Evolutionary conservation across 2,113 vertebrate species (phyloP), one percentile per base, ranked within the genome.

Genomic region (Otus sunia): DNA sequence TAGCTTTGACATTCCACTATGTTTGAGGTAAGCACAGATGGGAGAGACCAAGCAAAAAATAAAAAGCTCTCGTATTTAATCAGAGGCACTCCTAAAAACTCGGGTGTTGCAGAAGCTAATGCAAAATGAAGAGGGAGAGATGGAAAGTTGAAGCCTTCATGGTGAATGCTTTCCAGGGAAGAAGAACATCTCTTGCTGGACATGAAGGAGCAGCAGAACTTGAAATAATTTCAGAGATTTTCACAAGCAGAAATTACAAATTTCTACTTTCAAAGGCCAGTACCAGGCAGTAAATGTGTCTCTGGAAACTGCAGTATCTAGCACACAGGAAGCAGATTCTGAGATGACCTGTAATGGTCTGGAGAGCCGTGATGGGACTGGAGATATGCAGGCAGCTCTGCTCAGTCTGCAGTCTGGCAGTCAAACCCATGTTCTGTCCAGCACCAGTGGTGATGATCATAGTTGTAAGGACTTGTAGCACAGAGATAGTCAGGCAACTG

Each of bases 401-500:
- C 30, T 59, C 27, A 25, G 21, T 12, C 11, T 29, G 5, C 23
- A 32, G 10, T 29, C 22, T 37, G 30, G 18, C 26, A 68, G 45
- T 30, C 19, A 55, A 60, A 17, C 7, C 37, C 11, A 2, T 18
- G 12, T 37, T 39, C 3, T 7, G 12, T 30, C n/a, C 26, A 53
- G 11, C 5, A 69, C 1, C 7, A 84, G 6, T 17, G 50, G 39
- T 2, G 6, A 45, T 14, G 5, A 27, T 11, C 12, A 14, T 4
- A 36, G 34, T 3, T 67, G 4, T 19, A 37, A 66, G 62, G 29
- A 78, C 43, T 27, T 55, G 10, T 13, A 22, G 15, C 20, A 58
- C 20, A 67, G 37, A 77, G 27, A 14, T 10, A 56, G 12, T 0
- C n/a, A 14, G 7, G 21, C 26, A 88, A 22, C 23, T 71, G 0